Percentiles rank a stretch among this genome's conserved stretches.
phyloP scores from a whole-genome alignment of 1,140 invertebrate species.

The Agraylea sexmaculata region DNA sequence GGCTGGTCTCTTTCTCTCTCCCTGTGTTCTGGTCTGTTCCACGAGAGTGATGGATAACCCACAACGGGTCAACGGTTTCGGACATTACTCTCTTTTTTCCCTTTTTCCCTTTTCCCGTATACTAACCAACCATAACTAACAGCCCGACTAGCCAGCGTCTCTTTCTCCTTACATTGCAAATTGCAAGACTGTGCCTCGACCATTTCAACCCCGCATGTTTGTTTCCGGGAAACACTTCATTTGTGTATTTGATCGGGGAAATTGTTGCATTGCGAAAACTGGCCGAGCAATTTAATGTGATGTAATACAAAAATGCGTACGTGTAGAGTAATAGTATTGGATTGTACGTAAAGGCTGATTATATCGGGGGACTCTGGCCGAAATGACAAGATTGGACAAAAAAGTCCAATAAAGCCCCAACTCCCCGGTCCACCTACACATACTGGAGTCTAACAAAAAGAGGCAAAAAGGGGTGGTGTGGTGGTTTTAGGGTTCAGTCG shows the following conservation, averaged over 20 bases:
- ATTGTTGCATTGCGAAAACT: too few species aligned
- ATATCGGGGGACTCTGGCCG: constrained; percentile 7
- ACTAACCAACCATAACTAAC: constrained; percentile 22
- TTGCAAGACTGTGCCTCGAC: constrained; percentile 7
- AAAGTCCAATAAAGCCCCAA: constrained; percentile 1
- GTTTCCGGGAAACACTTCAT: too few species aligned
- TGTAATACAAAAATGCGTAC: too few species aligned
- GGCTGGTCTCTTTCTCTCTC: too few species aligned
- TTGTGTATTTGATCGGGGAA: too few species aligned
- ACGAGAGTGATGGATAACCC: constrained; percentile 23
- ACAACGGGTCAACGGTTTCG: constrained; percentile 23
- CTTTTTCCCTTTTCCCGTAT: constrained; percentile 16
- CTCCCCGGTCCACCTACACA: not conserved
- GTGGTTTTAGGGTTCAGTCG: constrained; percentile 11
- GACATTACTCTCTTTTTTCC: constrained; percentile 22
- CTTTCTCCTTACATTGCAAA: constrained; percentile 18
- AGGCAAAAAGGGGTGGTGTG: not conserved
- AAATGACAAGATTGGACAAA: constrained; percentile 3
- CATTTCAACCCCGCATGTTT: too few species aligned
- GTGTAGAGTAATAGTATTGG: too few species aligned
- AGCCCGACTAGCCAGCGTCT: constrained; percentile 1
- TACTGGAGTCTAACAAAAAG: not conserved
- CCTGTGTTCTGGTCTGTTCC: too few species aligned
- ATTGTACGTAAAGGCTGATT: too few species aligned
- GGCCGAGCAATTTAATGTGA: too few species aligned